Evolutionary conservation across 30 jellyfish, hydroid and myxozoan genomes (phyloP).

Genomic region (Clytia hemisphaerica): DNA sequence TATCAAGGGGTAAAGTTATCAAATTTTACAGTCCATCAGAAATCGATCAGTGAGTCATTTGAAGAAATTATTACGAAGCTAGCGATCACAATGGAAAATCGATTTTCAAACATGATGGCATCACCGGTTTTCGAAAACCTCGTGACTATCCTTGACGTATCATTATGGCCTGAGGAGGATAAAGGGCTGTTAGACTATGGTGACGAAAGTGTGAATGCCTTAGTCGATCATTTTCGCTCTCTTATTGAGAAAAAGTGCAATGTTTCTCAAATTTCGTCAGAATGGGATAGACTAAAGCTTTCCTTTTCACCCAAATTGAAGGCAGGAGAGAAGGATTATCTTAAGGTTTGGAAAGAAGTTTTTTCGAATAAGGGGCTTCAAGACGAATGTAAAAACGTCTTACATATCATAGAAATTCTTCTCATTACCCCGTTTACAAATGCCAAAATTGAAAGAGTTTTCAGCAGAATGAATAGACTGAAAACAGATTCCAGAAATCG

Average conservation of each 20-base stretch:
- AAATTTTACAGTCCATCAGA: too few relatives aligned
- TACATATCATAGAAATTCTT: conserved; percentile 25
- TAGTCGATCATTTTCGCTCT: background rate
- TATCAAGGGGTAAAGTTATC: background rate
- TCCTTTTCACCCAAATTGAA: conserved; percentile 3
- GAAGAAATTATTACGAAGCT: too few relatives aligned
- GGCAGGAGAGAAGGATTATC: background rate
- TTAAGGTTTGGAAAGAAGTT: background rate
- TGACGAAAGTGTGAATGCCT: background rate
- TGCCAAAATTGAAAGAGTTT: conserved; percentile 25
- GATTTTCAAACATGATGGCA: too few relatives aligned
- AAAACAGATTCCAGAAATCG: conserved; percentile 27
- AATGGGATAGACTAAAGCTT: conserved; percentile 7
- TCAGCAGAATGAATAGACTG: conserved; percentile 7
- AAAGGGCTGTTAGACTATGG: background rate
- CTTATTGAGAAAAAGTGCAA: background rate
- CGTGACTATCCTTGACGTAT: background rate
- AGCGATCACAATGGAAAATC: too few relatives aligned
- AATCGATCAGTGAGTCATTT: too few relatives aligned
- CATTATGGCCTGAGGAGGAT: background rate
- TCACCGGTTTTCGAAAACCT: background rate
- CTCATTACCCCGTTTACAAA: conserved; percentile 29
- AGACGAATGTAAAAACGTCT: conserved; percentile 16
- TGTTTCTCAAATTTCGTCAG: background rate
- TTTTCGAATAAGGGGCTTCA: background rate